These are phyloP conservation scores for Microctonus brassicae DNA, from an alignment of 2,888 invertebrate genomes.

Conservation along the genomic window DNA sequence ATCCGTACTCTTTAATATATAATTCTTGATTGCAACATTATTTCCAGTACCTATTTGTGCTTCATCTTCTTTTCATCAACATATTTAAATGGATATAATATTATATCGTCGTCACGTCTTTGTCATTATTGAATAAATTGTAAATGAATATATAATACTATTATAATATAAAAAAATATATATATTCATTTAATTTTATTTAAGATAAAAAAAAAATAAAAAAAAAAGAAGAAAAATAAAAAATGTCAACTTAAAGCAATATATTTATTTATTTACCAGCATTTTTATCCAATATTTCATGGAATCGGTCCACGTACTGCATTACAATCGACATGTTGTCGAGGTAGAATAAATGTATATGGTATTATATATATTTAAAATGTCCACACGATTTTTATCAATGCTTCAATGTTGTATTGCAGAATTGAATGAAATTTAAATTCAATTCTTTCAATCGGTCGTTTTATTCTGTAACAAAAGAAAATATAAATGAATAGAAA, in stretches of 20 bases:
- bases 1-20: constrained; percentile 2
- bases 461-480: background rate
- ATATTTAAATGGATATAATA: background rate
- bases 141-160: background rate
- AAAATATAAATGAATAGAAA: background rate
- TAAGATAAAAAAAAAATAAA: background rate
- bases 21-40: background rate
- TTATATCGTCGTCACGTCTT: background rate
- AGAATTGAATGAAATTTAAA: background rate
- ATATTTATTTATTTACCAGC: constrained; percentile 77
- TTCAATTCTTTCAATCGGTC: background rate
- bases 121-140: background rate
- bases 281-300: constrained; percentile 85
- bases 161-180: background rate
- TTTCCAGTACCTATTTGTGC: background rate
- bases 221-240: background rate
- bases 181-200: too few species aligned
- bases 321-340: constrained; percentile 82
- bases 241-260: background rate
- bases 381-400: background rate
- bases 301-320: constrained; percentile 83
- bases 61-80: background rate
- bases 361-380: background rate
- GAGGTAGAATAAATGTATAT: constrained; percentile 12
- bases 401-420: background rate